These are phyloP conservation scores for Spodoptera exigua DNA, from an alignment of 2,888 invertebrate species.

Conservation along the genomic window DNA sequence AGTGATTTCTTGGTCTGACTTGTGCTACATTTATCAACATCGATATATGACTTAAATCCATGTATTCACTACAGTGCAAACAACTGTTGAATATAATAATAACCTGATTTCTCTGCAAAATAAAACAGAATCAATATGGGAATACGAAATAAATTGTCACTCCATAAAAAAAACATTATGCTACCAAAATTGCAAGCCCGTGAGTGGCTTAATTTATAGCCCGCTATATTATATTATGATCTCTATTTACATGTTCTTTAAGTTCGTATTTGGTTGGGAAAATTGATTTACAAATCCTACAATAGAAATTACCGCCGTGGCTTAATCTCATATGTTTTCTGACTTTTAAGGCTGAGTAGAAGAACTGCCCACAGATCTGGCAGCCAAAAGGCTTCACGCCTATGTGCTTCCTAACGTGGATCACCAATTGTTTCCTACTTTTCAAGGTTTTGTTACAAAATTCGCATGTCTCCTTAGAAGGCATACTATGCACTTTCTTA, in stretches of 20 bases:
- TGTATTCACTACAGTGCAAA: conserved; percentile 13
- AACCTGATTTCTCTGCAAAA: conserved; percentile 5
- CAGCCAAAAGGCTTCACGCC: conserved; percentile 78
- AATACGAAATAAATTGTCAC: conserved; percentile 2
- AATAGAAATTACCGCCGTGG: conserved; percentile 79
- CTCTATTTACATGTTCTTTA: conserved; percentile 71
- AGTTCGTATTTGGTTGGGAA: conserved; percentile 71
- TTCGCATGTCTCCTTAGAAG: conserved; percentile 72
- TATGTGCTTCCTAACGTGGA: conserved; percentile 82
- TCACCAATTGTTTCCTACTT: conserved; percentile 75
- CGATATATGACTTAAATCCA: too few relatives aligned
- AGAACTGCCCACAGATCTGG: conserved; percentile 72
- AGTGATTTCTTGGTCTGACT: not conserved
- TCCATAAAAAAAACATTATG: conserved; percentile 4
- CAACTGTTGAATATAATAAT: conserved; percentile 16
- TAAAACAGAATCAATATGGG: conserved; percentile 5
- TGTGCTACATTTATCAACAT: too few relatives aligned
- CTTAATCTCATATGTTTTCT: conserved; percentile 72
- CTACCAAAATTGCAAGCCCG: conserved; percentile 18
- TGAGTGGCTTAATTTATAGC: conserved; percentile 8
- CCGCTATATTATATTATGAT: conserved; percentile 73
- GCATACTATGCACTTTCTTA: conserved; percentile 74
- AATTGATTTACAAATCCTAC: conserved; percentile 76
- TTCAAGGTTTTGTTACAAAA: conserved; percentile 78
- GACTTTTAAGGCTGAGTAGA: conserved; percentile 72